A percentile compares a stretch with the other conserved stretches of the same genome.
These are phyloP conservation scores for Fratercula arctica DNA, from an alignment of 2,797 vertebrate species.

Conservation along the genomic window DNA sequence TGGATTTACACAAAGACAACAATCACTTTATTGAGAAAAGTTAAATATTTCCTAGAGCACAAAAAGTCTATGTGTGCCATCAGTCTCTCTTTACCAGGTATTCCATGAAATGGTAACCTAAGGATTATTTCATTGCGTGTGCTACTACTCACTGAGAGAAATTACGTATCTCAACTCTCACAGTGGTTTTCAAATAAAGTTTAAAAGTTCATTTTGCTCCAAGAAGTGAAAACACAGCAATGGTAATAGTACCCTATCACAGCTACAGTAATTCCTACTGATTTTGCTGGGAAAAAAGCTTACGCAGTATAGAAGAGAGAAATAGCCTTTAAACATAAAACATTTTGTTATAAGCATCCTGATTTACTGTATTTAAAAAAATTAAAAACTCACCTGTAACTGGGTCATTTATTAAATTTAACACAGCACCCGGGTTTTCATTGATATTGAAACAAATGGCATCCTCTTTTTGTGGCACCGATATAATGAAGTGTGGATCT, in stretches of 20 bases:
- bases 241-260: background rate
- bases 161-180: background rate
- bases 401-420: conserved; percentile 87
- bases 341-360: background rate
- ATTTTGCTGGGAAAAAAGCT: background rate
- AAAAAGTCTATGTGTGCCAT: background rate
- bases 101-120: background rate
- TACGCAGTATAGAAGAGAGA: background rate
- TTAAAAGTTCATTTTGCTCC: background rate
- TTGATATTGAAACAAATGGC: conserved; percentile 94
- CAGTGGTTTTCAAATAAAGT: background rate
- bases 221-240: background rate
- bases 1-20: background rate
- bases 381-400: conserved; percentile 79
- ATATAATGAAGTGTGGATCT: conserved; percentile 94
- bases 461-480: conserved; percentile 82
- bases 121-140: background rate
- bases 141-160: background rate
- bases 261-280: background rate
- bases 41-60: background rate
- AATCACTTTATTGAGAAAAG: background rate
- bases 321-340: background rate
- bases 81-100: background rate
- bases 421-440: conserved; percentile 85
- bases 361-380: background rate